Percentiles rank a stretch among this genome's conserved stretches.
These are phyloP conservation scores for Tetragnatha montana DNA, from an alignment of 2,888 invertebrate genomes.

Conservation along the genomic window DNA sequence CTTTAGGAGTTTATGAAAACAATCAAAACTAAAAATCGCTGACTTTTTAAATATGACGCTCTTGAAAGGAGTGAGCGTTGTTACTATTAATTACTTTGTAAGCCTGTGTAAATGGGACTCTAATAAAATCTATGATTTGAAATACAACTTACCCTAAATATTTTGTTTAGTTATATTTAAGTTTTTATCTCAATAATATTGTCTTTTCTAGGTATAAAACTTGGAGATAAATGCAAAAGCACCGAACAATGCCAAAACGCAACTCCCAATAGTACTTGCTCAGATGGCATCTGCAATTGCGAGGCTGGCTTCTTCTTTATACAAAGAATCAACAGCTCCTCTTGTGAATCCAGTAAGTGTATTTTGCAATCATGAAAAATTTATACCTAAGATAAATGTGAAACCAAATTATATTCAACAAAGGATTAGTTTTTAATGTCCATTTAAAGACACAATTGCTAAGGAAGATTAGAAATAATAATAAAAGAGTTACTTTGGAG, in stretches of 20 bases:
- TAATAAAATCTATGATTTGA: not conserved
- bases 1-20: too few relatives aligned
- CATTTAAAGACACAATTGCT: too few relatives aligned
- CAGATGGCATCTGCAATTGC: conserved; percentile 64
- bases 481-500: too few relatives aligned
- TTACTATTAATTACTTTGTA: too few relatives aligned
- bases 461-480: too few relatives aligned
- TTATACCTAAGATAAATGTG: too few relatives aligned
- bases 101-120: too few relatives aligned
- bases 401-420: too few relatives aligned
- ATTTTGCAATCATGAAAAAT: not conserved
- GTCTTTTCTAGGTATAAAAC: conserved; percentile 35
- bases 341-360: conserved; percentile 61
- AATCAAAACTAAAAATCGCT: too few relatives aligned
- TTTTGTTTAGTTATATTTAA: not conserved
- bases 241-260: conserved; percentile 54
- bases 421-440: too few relatives aligned
- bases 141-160: not conserved
- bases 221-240: conserved; percentile 57
- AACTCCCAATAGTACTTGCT: conserved; percentile 62
- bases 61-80: too few relatives aligned
- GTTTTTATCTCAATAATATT: not conserved
- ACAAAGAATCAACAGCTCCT: conserved; percentile 54
- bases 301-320: conserved; percentile 34
- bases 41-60: too few relatives aligned